Evolutionary conservation across 2,888 invertebrate genomes (phyloP).

Genomic region (Drosophila ezoana): DNA sequence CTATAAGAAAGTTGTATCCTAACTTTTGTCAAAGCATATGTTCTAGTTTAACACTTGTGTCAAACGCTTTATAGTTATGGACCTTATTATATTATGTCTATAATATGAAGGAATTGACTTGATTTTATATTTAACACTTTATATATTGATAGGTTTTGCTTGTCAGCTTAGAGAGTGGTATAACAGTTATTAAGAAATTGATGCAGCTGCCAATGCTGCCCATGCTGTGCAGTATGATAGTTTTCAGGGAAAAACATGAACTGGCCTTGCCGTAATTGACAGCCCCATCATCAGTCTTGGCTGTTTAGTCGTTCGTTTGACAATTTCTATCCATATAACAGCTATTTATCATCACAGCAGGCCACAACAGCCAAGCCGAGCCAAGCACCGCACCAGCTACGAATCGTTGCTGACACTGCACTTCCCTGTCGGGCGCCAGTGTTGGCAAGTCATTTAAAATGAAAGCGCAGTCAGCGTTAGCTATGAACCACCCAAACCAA

Average conservation of each 20-base stretch:
- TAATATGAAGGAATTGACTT: too few relatives aligned
- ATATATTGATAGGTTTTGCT: too few relatives aligned
- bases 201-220: too few relatives aligned
- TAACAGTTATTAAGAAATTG: neutral
- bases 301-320: constrained; percentile 37
- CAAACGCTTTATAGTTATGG: too few relatives aligned
- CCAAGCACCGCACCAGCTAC: neutral
- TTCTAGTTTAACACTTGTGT: too few relatives aligned
- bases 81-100: too few relatives aligned
- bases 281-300: constrained; percentile 49
- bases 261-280: constrained; percentile 53
- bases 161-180: neutral
- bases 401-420: constrained; percentile 50
- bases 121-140: too few relatives aligned
- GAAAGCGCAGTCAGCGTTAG: constrained; percentile 60
- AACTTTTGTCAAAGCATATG: too few relatives aligned
- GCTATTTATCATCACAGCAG: constrained; percentile 67
- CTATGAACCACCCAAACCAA: neutral
- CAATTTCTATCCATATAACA: constrained; percentile 40
- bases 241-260: constrained; percentile 11
- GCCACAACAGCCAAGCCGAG: constrained; percentile 39
- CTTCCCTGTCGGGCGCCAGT: constrained; percentile 38
- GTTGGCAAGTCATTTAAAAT: constrained; percentile 70
- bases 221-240: neutral
- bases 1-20: too few relatives aligned